Evolutionary conservation across 2,113 vertebrate genomes (phyloP), one percentile per base, ranked within the genome.

Genomic region (Myanophis thanlyinensis): DNA sequence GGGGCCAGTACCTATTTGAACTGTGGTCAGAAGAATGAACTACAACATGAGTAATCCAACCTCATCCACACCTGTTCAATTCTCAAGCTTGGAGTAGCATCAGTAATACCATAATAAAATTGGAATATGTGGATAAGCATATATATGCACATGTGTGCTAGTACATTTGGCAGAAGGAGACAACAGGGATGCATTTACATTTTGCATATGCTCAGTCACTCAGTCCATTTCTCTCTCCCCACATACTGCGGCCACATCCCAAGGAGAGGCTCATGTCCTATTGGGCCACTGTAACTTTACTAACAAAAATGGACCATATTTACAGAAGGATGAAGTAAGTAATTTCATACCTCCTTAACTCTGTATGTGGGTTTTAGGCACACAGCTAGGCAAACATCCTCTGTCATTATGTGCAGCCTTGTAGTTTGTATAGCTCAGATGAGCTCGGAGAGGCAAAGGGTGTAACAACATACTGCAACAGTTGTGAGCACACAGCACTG

Each of bases 391-490:
- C 13, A 54, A 92, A 67, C 25, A 59, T 23, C 23, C 30, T 89
- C 54, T 52, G 11, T 51, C 40, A 80, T 54, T 35, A n/a, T 49
- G 80, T 23, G 53, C 18, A 40, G 46, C 30, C 20, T 85, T 46
- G 30, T 48, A 59, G 30, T 59, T 59, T 85, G 88, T 62, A 47
- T 12, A 92, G n/a, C 22, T 92, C 35, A 89, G n/a, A 88, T 51
- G 8, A n/a, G 18, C 23, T 88, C 40, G 25, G 80, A 85, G 46
- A 94, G 92, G 30, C 0, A 0, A 10, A 90, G 51, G 86, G 62
- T 94, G 93, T 92, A 95, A 92, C 92, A 93, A 93, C 90, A 59
- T 91, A 73, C 84, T 88, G 4, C 10, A 47, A 51, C 59, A 48
- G 53, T 85, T 92, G 67, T 49, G 73, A 86, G 30, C 8, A 87